These are phyloP conservation scores for Pipa parva DNA, from an alignment of 2,113 vertebrate species.

Conservation along the genomic window DNA sequence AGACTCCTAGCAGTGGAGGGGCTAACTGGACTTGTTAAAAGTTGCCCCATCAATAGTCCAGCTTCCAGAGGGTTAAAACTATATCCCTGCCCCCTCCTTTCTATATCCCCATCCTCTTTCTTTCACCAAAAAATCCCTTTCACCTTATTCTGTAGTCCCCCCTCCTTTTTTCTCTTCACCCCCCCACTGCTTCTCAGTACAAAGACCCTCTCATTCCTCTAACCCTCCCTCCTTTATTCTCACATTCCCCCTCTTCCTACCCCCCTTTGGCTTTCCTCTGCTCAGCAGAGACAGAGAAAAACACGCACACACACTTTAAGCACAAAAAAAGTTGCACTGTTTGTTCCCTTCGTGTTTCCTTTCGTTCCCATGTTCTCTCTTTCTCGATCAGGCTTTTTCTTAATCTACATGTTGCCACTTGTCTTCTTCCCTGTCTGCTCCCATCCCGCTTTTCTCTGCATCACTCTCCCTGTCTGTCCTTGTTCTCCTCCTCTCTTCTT, in stretches of 20 bases:
- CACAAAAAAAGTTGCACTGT: conserved; percentile 34
- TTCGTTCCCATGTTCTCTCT: conserved; percentile 4
- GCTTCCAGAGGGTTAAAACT: conserved; percentile 22
- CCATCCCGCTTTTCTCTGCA: conserved; percentile 26
- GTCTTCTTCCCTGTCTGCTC: conserved; percentile 16
- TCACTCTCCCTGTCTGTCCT: conserved; percentile 6
- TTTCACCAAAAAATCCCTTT: conserved; percentile 40
- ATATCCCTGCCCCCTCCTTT: conserved; percentile 25
- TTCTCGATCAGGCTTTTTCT: conserved; percentile 7
- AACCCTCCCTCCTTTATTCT: conserved; percentile 41
- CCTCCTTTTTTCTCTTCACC: conserved; percentile 35
- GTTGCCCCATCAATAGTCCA: neutral
- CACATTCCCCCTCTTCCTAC: conserved; percentile 40
- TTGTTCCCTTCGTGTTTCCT: conserved; percentile 26
- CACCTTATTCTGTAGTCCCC: conserved; percentile 38
- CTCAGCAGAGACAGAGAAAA: conserved; percentile 23
- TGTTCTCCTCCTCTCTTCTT: conserved; percentile 3
- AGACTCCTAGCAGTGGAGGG: conserved; percentile 3
- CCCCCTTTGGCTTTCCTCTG: conserved; percentile 21
- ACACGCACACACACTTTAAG: conserved; percentile 33
- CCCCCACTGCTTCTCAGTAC: conserved; percentile 40
- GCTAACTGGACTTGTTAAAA: neutral
- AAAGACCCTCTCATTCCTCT: conserved; percentile 43
- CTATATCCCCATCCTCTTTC: conserved; percentile 33
- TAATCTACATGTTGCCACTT: conserved; percentile 29